These are phyloP conservation scores for Volucella zonaria DNA, from an alignment of 2,888 invertebrate species.

Conservation along the genomic window DNA sequence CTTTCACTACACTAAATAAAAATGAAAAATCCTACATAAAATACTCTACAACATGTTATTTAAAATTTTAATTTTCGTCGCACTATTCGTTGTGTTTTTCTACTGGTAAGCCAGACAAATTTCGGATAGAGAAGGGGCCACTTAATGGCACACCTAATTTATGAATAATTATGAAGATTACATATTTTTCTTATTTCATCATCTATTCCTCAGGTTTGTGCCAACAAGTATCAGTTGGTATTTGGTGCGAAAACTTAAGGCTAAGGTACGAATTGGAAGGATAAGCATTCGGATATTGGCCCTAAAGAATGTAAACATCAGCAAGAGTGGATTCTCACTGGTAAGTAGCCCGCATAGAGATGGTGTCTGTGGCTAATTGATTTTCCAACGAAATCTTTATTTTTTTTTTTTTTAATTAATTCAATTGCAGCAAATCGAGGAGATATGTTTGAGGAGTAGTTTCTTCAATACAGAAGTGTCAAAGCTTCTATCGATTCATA, in stretches of 20 bases:
- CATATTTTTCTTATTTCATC: neutral
- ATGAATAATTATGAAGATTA: constrained; percentile 28
- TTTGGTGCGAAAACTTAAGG: constrained; percentile 90
- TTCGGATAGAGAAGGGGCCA: neutral
- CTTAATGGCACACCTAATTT: constrained; percentile 32
- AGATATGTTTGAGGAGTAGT: constrained; percentile 92
- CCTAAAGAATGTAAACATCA: constrained; percentile 90
- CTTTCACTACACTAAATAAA: constrained; percentile 17
- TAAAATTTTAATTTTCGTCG: constrained; percentile 77
- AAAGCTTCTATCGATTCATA: constrained; percentile 91
- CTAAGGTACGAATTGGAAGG: constrained; percentile 90
- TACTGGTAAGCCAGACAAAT: constrained; percentile 78
- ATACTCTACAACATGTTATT: constrained; percentile 76
- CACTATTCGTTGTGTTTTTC: constrained; percentile 77
- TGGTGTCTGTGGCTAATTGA: constrained; percentile 72
- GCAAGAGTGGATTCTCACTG: constrained; percentile 90
- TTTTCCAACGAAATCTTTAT: constrained; percentile 30
- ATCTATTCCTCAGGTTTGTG: constrained; percentile 85
- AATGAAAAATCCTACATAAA: constrained; percentile 10
- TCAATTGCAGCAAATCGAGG: constrained; percentile 89
- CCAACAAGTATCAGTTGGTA: constrained; percentile 91
- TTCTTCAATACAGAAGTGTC: constrained; percentile 94
- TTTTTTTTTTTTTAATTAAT: constrained; percentile 35
- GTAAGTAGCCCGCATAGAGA: constrained; percentile 84
- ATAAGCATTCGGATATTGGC: constrained; percentile 90